A percentile compares a stretch with the other conserved stretches of the same genome.
These are phyloP conservation scores for Clunio marinus DNA, from an alignment of 2,888 invertebrate species.

Conservation along the genomic window DNA sequence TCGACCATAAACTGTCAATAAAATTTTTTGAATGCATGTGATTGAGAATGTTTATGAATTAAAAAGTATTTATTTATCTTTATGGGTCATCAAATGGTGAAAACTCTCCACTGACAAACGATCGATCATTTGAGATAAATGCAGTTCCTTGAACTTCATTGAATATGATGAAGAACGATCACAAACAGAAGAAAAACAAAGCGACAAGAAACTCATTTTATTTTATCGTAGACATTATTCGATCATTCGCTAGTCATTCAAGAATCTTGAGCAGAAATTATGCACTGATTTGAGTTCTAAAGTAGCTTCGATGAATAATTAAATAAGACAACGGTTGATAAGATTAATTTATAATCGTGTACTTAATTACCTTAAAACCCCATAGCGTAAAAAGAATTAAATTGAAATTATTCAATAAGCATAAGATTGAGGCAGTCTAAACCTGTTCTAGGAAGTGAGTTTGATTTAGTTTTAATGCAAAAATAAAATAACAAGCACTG, in stretches of 20 bases:
- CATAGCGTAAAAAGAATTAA: too few relatives aligned
- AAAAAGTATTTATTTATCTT: background rate
- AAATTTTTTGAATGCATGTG: too few relatives aligned
- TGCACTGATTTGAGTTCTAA: background rate
- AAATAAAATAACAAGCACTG: too few relatives aligned
- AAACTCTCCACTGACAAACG: background rate
- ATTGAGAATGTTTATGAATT: background rate
- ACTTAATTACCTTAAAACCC: too few relatives aligned
- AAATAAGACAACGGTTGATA: background rate
- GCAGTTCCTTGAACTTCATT: background rate
- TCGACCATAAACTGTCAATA: background rate
- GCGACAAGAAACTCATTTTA: background rate
- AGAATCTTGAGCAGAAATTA: background rate
- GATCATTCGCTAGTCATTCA: background rate
- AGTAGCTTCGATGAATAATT: background rate
- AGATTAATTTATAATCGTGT: background rate
- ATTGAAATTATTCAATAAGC: too few relatives aligned
- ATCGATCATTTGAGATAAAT: conserved; percentile 2
- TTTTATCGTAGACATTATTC: background rate
- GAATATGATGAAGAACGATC: too few relatives aligned
- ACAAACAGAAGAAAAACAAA: background rate
- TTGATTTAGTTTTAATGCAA: too few relatives aligned
- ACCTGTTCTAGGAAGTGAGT: too few relatives aligned
- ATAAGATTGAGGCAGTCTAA: too few relatives aligned
- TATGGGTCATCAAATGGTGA: background rate